Evolutionary conservation across 53 echinoderm and acorn worm species (phyloP), one percentile per base, ranked within the genome.

Genomic region (Crossaster papposus): DNA sequence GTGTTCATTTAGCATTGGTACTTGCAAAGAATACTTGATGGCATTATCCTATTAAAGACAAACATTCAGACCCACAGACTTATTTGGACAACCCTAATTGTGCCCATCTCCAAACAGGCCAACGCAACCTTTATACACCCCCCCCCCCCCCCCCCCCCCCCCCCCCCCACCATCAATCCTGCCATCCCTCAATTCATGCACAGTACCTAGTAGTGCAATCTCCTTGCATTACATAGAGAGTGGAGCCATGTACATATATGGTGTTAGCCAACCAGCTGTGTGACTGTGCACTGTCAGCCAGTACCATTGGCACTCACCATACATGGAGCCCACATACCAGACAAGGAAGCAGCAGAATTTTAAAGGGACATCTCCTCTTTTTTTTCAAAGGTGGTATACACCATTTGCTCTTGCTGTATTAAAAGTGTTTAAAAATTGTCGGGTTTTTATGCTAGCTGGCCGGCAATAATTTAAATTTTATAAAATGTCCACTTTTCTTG

Each of bases 281-380:
- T 33, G 32, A 53, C 24, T 73, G 36, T 85, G 65, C 17, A 20
- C 8, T 58, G 58, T 58, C 58, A n/a, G 44, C 68, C 83, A 70
- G 38, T 83, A 30, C 85, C 72, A 85, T 85, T 85, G 85, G 50
- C n/a, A 4, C 52, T 85, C 73, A 70, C 85, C 85, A 72, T 71
- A 73, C 73, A 85, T 85, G 85, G 85, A 85, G 85, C 51, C 51
- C 72, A 73, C 85, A 85, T 85, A 85, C 85, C 85, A 85, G 72
- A 35, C 50, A 78, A 10, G 78, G 51, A 78, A 13, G 26, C 50
- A 17, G 78, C 2, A 18, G 23, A 14, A 36, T 34, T 13, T 71
- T 35, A 34, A 35, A 36, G 28, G 75, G 75, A 18, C 34, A n/a
- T 74, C 36, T 33, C 35, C 24, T 14, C 2, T n/a, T n/a, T n/a